phyloP scores from a whole-genome alignment of 2,113 vertebrate species.

The Sapajus apella region DNA sequence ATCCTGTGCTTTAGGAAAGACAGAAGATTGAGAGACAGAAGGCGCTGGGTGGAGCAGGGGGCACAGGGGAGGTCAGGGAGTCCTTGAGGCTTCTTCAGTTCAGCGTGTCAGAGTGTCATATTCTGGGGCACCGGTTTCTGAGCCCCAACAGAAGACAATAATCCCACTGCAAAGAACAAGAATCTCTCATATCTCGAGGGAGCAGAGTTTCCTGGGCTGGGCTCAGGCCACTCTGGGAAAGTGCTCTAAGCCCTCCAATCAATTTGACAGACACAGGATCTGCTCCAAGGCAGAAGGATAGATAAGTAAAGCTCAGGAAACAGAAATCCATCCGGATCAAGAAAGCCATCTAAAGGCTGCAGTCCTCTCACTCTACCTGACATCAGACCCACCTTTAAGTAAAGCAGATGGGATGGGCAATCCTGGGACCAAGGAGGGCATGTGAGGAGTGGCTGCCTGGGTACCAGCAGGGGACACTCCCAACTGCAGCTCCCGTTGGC shows the following conservation, averaged over 20 bases:
- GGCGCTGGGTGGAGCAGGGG: too few species aligned
- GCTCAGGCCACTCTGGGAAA: neutral
- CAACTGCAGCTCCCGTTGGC: neutral
- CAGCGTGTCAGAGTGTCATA: neutral
- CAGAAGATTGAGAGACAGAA: neutral
- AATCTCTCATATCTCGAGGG: neutral
- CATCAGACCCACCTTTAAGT: neutral
- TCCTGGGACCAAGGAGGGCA: neutral
- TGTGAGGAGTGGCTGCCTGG: neutral
- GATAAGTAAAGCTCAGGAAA: neutral
- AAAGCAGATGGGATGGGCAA: neutral
- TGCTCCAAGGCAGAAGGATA: neutral
- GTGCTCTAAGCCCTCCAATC: neutral
- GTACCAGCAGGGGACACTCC: neutral
- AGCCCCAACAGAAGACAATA: neutral
- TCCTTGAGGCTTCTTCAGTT: neutral
- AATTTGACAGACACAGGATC: too few species aligned
- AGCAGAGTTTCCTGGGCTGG: neutral
- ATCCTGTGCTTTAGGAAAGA: neutral
- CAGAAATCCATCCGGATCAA: neutral
- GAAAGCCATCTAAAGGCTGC: neutral
- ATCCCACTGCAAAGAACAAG: neutral
- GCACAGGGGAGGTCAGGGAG: neutral
- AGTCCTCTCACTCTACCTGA: neutral
- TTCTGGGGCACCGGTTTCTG: neutral